Evolutionary conservation across 2,888 invertebrate genomes (phyloP), one percentile per base, ranked within the genome.

Genomic region (Anarsia innoxiella): DNA sequence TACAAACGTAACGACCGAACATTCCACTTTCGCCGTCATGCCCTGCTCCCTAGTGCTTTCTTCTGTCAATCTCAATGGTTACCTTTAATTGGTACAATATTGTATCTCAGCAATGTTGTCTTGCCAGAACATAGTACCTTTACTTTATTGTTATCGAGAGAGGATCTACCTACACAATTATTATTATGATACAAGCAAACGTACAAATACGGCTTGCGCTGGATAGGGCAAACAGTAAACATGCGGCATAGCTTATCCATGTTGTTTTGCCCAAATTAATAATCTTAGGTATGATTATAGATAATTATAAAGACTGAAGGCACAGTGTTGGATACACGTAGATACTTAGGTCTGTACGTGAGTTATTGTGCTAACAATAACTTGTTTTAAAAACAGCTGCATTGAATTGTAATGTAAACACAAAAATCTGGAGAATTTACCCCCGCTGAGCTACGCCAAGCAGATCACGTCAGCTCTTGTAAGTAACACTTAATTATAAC

Each of bases 11-110:
- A 53, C 62, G 54, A 58, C 51, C 47, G 45, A 41, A 46, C 53
- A 56, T 63, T 63, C 66, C 64, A 68, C 73, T 73, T 73, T 73
- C 73, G 57, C 71, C 51, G 55, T 56, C 59, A 54, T 56, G 63
- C 54, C 59, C 49, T 49, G 55, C 56, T 56, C 55, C 59, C 59
- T 51, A 51, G 51, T 59, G 68, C 74, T 74, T 74, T 74, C 73
- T 66, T 68, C 69, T 71, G 74, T 74, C 74, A 71, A 66, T 74
- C 74, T 65, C 45, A 42, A 52, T 53, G 55, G 63, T 59, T 53
- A 55, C 44, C 51, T 53, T 62, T 71, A 71, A 73, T 73, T 72
- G 73, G 68, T 66, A 64, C 71, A 66, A 65, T 67, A 68, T 56
- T 54, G 55, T 43, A 50, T 54, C 51, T 53, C 43, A 45, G 45